Base-by-base conservation (phyloP, 2,888 invertebrate genomes). In the Drosophila mimetica region DNA sequence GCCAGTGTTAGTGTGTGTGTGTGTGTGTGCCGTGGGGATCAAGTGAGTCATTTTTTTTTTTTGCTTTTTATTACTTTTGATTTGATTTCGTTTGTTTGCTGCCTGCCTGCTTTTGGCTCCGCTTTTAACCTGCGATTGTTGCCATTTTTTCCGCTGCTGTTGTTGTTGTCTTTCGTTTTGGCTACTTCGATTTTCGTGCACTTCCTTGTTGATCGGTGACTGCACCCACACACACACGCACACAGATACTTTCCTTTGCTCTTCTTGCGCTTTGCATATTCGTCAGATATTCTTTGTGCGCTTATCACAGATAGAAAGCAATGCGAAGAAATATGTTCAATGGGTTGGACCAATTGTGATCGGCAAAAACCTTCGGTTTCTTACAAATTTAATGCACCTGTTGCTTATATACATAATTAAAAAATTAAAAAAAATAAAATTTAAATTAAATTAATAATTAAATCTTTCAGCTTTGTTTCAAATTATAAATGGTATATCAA, bases 41-140 rank as follows among this genome's bases (percentile, higher is more conserved):
- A 82, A 86, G 82, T 82, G 86, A 86, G 75, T 82, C 86, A 84
- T 76, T 85, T 77, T 78, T 72, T 75, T 74, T 73, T 75, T 25
- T 25, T 25, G 25, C 7, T 74, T 78, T 73, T 75, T 75, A 70
- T 53, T 47, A 70, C 60, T 53, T 60, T 53, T 52, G 58, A 48
- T 58, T 67, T 67, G 53, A 70, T 71, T 70, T 70, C 44, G 51
- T 71, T 51, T 71, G 46, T 59, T 71, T 54, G 25, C 25, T 54
- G 25, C 25, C 22, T 22, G 39, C 75, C 75, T 79, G 64, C 72
- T 79, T 79, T 79, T 61, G 59, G 75, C 72, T 77, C 64, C 75
- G 63, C 64, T 69, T 64, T 60, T 50, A 57, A 57, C 55, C 55
- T 57, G 55, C 36, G 32, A 46, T 46, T 25, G 25, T 14, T 76